phyloP scores from a whole-genome alignment of 2,888 invertebrate species.

The Hartigia nigra region DNA sequence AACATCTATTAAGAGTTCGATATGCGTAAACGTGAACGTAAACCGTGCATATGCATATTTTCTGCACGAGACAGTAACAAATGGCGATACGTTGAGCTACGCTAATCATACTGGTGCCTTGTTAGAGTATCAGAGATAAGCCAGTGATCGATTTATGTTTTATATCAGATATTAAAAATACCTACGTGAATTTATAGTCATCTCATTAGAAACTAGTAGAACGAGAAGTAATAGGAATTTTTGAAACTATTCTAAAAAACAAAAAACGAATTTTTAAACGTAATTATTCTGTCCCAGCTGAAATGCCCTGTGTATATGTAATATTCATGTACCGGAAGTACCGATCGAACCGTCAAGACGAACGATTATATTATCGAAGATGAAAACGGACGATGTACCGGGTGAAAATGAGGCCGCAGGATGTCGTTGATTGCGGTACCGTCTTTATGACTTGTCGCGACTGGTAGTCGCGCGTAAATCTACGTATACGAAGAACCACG shows the following conservation, averaged over 20 bases:
- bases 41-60: background rate
- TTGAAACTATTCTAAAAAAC: no score
- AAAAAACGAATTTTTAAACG: background rate
- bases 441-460: conserved; percentile 3
- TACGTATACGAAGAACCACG: background rate
- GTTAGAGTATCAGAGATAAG: background rate
- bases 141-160: background rate
- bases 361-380: background rate
- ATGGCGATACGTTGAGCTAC: background rate
- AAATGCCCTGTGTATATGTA: no score
- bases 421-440: conserved; percentile 15
- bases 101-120: background rate
- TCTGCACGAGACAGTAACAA: background rate
- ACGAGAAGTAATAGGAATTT: background rate
- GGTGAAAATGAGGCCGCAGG: conserved; percentile 17
- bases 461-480: background rate
- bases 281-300: background rate
- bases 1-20: background rate
- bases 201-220: background rate
- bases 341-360: background rate
- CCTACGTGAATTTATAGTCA: background rate
- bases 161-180: background rate
- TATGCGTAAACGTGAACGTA: background rate
- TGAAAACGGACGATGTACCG: background rate
- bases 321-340: background rate